Conservation (phyloP, 2,113 vertebrate genomes). For the Dipodomys merriami region DNA sequence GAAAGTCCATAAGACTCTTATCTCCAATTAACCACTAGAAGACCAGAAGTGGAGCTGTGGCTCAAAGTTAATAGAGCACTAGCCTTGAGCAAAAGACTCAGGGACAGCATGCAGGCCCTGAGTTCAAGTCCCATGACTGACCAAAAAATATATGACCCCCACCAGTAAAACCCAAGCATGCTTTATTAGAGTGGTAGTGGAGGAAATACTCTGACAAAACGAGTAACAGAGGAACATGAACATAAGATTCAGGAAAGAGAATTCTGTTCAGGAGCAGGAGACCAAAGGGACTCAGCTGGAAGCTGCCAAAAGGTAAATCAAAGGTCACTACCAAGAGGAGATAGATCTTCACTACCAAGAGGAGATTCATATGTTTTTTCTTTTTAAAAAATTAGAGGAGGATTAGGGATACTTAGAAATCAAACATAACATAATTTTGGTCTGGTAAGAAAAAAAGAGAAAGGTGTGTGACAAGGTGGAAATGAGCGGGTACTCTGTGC, state of each 20-base stretch:
- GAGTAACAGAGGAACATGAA: not conserved
- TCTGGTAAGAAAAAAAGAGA: not conserved
- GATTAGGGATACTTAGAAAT: not conserved
- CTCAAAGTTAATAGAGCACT: too few species aligned
- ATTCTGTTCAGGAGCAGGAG: not conserved
- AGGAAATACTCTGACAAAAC: not conserved
- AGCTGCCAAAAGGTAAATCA: not conserved
- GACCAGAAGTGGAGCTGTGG: too few species aligned
- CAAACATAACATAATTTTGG: slow-evolving; percentile 26
- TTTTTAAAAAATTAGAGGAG: not conserved
- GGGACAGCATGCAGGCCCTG: too few species aligned
- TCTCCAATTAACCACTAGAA: too few species aligned
- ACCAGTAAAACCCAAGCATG: not conserved
- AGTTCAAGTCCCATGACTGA: too few species aligned
- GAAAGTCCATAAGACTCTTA: too few species aligned
- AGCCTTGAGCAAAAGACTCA: too few species aligned
- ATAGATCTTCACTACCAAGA: not conserved
- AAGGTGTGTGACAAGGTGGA: not conserved
- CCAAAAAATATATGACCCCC: too few species aligned
- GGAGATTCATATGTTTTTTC: not conserved
- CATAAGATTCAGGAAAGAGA: not conserved
- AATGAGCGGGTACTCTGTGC: too few species aligned
- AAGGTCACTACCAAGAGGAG: not conserved
- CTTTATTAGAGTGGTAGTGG: not conserved
- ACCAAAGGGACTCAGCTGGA: not conserved